Base-by-base conservation (phyloP, 2,888 invertebrate genomes). In the Tricholauxania praeusta region DNA sequence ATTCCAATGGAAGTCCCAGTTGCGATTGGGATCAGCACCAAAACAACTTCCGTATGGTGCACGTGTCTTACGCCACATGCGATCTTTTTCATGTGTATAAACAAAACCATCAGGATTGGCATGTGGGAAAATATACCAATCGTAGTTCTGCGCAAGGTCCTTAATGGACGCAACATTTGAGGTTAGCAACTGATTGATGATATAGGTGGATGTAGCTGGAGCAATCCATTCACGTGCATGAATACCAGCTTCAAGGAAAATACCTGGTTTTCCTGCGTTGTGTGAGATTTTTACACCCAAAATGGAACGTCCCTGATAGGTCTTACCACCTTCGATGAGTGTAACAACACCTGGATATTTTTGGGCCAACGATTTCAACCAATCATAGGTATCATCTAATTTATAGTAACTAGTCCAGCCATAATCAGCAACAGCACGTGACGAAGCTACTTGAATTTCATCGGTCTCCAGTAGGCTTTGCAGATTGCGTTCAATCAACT, bases 61-160 rank as follows among this genome's bases (percentile, higher is more conserved):
- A 48, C 92, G 88, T 2, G 92, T 93, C 80, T 93, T 93, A 19
- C 91, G 85, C 93, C 93, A 93, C 75, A 91, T 77, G 53, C 93
- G 89, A 55, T 90, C 91, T 51, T 73, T 76, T 80, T 84, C 17
- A 89, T 89, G 81, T 0, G 93, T 90, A 82, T 90, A 92, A 59
- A 89, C 91, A 80, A 91, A 93, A 2, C 95, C 95, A 87, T 95
- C 95, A 6, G 94, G 94, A 84, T 95, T 95, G n/a, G 91, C 85
- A 17, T 92, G 87, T 0, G 95, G 94, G 74, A 94, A 89, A 70
- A 95, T 90, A 81, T 93, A 93, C 92, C 93, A 95, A 77, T 93
- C 93, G 78, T 89, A 90, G 28, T 89, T 88, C 63, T 89, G 86
- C 0, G 90, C 89, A 1, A 91, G 88, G 3, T 84, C 76, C 55